phyloP scores from a whole-genome alignment of 2,797 vertebrate genomes.

The Lepus townsendii region DNA sequence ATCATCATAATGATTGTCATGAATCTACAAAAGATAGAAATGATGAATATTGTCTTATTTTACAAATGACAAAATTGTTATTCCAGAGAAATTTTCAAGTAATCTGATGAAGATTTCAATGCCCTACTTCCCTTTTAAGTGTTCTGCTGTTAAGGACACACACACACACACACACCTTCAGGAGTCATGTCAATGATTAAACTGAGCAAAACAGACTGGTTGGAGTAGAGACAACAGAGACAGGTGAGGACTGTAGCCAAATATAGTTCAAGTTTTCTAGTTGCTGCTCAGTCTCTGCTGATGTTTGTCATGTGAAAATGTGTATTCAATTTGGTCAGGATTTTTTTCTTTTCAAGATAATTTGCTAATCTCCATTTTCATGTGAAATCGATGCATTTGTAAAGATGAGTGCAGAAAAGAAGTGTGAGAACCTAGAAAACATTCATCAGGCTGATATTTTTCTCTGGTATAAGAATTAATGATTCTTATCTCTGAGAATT shows the following conservation, averaged over 20 bases:
- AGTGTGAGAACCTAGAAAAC: slow-evolving; percentile 35
- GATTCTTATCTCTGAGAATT: neutral
- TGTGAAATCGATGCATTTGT: neutral
- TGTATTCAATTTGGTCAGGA: neutral
- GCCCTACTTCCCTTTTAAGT: neutral
- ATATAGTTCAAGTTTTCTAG: neutral
- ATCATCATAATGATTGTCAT: neutral
- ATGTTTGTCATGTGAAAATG: neutral
- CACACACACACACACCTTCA: neutral
- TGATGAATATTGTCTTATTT: slow-evolving; percentile 10
- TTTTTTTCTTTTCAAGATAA: slow-evolving; percentile 47
- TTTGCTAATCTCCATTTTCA: neutral
- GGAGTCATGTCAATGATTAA: neutral
- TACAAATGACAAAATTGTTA: slow-evolving; percentile 50
- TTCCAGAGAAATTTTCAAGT: neutral
- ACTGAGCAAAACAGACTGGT: neutral
- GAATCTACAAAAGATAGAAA: neutral
- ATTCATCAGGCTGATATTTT: neutral
- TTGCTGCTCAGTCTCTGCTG: neutral
- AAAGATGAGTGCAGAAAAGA: neutral
- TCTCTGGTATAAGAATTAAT: slow-evolving; percentile 13
- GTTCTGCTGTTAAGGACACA: neutral
- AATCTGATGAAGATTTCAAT: slow-evolving; percentile 19
- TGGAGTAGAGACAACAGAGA: neutral
- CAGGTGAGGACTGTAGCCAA: neutral